Evolutionary conservation across 2,888 invertebrate genomes (phyloP), one percentile per base, ranked within the genome.

Genomic region (Aradus depressus): DNA sequence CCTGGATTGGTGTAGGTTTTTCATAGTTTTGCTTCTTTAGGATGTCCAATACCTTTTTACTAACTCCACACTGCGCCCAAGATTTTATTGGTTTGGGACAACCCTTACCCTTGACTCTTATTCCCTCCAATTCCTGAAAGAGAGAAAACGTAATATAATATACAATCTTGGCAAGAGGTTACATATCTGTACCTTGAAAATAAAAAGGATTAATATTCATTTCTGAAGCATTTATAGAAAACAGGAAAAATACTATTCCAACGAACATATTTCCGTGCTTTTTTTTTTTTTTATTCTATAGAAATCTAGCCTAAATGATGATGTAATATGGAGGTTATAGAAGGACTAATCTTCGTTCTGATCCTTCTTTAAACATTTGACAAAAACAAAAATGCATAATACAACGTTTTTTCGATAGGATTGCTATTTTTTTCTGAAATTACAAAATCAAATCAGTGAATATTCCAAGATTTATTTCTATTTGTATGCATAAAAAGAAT

Each of bases 21-120:
- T 93, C 92, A 68, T 92, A 99, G 52, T 79, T 79, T 52, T 84
- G 75, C 70, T 84, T 91, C 67, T 89, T 93, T 51, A 98, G 70
- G 58, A 87, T 80, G 62, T 95, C 95, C 68, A 96, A 73, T 66
- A 96, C 89, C 66, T 92, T 95, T 66, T 91, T 91, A 55, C 91
- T 91, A 18, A 96, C 89, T 4, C 98, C 98, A 66, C 93, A 95
- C 63, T 99, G 98, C 0, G 98, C 95, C 98, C 98, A 99, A 0
- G 84, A 81, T 71, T 72, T 75, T 55, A 81, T 73, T 4, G 80
- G 80, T 49, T 61, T 61, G 0, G 98, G 98, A 65, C 93, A 95
- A 6, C 90, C 89, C 66, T 95, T 95, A 21, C 98, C 98, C 66
- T 91, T 88, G 1, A 97, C 93, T 60, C 89, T 77, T 50, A 99